Evolutionary conservation across 2,888 invertebrate genomes (phyloP), one percentile per base, ranked within the genome.

Genomic region (Rambutsinella grinnellia): DNA sequence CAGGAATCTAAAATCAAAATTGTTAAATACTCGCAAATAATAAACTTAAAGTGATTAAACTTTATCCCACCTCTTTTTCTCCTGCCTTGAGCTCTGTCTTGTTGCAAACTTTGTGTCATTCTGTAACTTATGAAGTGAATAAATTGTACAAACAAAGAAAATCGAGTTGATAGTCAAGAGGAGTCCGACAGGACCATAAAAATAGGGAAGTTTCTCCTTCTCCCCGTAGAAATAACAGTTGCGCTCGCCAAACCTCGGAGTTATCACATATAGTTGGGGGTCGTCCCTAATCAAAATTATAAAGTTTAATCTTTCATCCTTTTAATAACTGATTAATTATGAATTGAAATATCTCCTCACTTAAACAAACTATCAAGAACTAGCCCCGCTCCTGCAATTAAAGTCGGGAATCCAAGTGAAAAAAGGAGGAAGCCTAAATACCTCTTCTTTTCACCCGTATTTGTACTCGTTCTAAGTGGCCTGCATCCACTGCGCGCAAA

Each of bases 191-290:
- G 95, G 95, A 6, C 93, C 94, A 86, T 91, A 94, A 88, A 95
- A 95, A 88, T 93, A 95, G 5, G 93, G 92, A 81, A 95, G 89
- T 78, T 94, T 92, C 87, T 94, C 94, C 87, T 91, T 89, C 87
- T 93, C 92, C 84, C 93, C 94, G 87, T 91, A 91, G 88, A 95
- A 95, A 93, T 94, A 95, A 87, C 95, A 95, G 84, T 90, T 90
- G 84, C 89, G 90, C 85, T 91, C 91, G 56, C 93, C 94, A 87
- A 95, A 95, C 78, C 92, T 90, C 28, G 95, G 94, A 78, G 93
- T 90, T 83, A 94, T 88, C 15, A 82, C 67, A 26, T 53, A 74
- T 15, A 76, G 51, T 1, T 70, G 87, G 85, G 89, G 89, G 61
- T 89, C 87, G 91, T 92, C 49, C 92, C 93, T 93, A 89, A 17